A percentile compares a stretch with the other conserved stretches of the same genome.
phyloP scores from a whole-genome alignment of 1,140 invertebrate species.

The Rhyzopertha dominica region DNA sequence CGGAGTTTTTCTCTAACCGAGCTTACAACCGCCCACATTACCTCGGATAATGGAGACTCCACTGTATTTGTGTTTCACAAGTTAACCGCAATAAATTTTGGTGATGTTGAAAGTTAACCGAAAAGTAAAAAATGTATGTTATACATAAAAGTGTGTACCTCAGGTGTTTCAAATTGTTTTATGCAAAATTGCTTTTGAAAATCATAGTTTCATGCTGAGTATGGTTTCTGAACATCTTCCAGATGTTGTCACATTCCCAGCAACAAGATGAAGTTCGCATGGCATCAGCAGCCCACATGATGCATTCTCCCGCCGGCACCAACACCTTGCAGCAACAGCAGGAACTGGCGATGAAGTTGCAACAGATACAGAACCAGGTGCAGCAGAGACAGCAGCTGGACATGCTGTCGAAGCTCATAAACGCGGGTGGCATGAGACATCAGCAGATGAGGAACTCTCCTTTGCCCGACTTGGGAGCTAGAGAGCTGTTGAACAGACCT shows the following conservation, averaged over 20 bases:
- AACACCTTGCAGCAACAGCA: slow-evolving; percentile 41
- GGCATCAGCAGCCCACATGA: slow-evolving; percentile 38
- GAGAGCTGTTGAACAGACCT: slow-evolving; percentile 62
- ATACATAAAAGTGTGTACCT: too few relatives aligned
- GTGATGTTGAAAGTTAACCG: too few relatives aligned
- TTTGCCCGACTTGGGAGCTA: slow-evolving; percentile 52
- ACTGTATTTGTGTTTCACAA: too few relatives aligned
- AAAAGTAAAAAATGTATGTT: too few relatives aligned
- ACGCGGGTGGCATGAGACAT: slow-evolving; percentile 27
- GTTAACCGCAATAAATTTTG: too few relatives aligned
- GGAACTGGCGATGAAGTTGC: slow-evolving; percentile 51
- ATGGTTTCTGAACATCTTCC: too few relatives aligned
- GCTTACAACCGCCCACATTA: too few relatives aligned
- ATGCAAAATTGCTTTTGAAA: too few relatives aligned
- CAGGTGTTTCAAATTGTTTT: too few relatives aligned
- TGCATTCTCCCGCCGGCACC: slow-evolving; percentile 34
- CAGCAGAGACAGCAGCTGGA: slow-evolving; percentile 46
- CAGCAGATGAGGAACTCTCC: slow-evolving; percentile 45
- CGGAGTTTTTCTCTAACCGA: too few relatives aligned
- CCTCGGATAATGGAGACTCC: too few relatives aligned
- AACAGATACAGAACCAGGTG: slow-evolving; percentile 48
- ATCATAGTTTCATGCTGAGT: too few relatives aligned
- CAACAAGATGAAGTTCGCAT: slow-evolving; percentile 43
- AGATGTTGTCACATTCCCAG: slow-evolving; percentile 55
- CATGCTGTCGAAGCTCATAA: slow-evolving; percentile 47